Conservation (phyloP, 1,140 invertebrate species). For the Scaptodrosophila lebanonensis region DNA sequence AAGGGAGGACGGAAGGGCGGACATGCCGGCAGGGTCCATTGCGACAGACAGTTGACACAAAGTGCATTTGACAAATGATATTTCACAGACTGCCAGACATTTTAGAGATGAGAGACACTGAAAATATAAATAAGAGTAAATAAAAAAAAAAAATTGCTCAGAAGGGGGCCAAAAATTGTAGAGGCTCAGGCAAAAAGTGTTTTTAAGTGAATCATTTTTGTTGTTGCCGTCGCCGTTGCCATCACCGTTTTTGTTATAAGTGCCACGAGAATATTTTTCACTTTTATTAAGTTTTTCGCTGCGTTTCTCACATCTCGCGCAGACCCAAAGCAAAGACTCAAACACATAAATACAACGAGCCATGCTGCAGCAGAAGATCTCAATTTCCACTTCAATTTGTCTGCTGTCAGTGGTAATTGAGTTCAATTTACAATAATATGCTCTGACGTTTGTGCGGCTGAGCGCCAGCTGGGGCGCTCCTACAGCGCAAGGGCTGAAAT, state of each 20-base stretch:
- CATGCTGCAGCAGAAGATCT: conserved; percentile 62
- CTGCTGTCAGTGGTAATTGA: conserved; percentile 76
- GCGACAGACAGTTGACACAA: no score
- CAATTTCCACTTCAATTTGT: conserved; percentile 77
- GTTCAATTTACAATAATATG: conserved; percentile 77
- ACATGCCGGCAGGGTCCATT: no score
- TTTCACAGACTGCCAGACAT: conserved; percentile 70
- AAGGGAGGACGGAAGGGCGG: conserved; percentile 27
- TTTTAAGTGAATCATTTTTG: conserved; percentile 71
- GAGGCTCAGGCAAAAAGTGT: conserved; percentile 60
- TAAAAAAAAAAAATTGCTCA: background rate
- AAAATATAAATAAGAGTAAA: background rate
- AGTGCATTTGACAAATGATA: conserved; percentile 75
- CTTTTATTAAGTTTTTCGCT: conserved; percentile 57
- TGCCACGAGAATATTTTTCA: conserved; percentile 48
- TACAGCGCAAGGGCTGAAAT: background rate
- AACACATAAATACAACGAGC: no score
- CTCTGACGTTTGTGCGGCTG: conserved; percentile 69
- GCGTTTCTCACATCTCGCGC: conserved; percentile 16
- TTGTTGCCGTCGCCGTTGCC: conserved; percentile 8
- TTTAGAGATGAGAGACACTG: conserved; percentile 3
- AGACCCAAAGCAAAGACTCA: no score
- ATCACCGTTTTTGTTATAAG: conserved; percentile 7
- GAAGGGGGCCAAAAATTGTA: conserved; percentile 28
- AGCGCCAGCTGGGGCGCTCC: conserved; percentile 35